Base-by-base conservation (phyloP, 2,888 invertebrate species). In the Holacanthella duospinosa region DNA sequence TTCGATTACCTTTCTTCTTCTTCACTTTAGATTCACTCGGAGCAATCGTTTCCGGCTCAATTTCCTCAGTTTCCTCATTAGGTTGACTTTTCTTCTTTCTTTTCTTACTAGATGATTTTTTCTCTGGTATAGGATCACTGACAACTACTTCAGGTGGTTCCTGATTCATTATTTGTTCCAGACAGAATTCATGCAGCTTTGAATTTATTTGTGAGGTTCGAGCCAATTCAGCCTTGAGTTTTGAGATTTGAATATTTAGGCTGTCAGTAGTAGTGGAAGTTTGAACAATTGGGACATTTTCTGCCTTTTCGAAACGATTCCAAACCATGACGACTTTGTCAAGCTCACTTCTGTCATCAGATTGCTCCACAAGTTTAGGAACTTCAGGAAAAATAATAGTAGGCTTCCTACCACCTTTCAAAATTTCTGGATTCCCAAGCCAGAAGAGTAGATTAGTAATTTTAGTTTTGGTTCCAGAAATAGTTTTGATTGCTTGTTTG, bases 381-480 rank as follows among this genome's bases (percentile, higher is more conserved):
- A 75, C 64, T 76, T 82, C 0, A 83, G 83, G 72, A 56, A 75
- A 70, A 1, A 71, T 60, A 29, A 75, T 62, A 1, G 62, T 66
- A 3, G 75, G 75, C 56, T 75, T 74, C 55, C 74, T 72, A 1
- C 72, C 71, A 28, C 74, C 73, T 64, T 80, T 79, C 64, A 82
- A 84, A 70, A 85, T 83, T 65, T 84, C 81, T 2, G 81, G 79
- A 64, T 80, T 82, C 36, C 83, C 83, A 1, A 83, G 75, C 0
- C 83, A 80, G 74, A 88, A 85, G 64, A 82, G 81, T 1, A 87
- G 82, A 77, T 89, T 89, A 1, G 85, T 87, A 1, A 91, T 79
- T 0, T 83, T 76, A n/a, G 87, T 88, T 77, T 87, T 88, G 71
- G 88, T 64, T 1, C 29, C 29, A 12, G 43, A 43, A 68, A 89